A percentile compares a stretch with the other conserved stretches of the same genome.
Conservation (phyloP, 2,888 invertebrate genomes). For the Acleris laterana region DNA sequence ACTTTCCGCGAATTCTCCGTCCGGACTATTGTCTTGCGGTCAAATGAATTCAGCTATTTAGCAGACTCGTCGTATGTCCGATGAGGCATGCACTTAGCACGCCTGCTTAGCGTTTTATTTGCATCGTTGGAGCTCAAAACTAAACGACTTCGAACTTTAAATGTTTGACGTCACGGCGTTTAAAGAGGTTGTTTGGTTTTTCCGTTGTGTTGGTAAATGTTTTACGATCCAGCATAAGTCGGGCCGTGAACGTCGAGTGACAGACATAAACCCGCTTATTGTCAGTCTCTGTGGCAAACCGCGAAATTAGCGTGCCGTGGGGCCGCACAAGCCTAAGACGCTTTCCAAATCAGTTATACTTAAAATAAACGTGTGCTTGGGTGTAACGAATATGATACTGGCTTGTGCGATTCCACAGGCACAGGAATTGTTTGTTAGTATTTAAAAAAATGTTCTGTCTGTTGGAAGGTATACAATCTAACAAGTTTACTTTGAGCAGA, state of each 20-base stretch:
- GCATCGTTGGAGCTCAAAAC: constrained; percentile 5
- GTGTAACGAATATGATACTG: neutral
- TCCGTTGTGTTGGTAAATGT: constrained; percentile 45
- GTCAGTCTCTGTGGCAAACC: constrained; percentile 80
- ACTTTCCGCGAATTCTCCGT: constrained; percentile 62
- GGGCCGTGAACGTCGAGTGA: constrained; percentile 70
- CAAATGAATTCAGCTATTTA: constrained; percentile 62
- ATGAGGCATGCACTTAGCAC: constrained; percentile 64
- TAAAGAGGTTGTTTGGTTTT: constrained; percentile 22
- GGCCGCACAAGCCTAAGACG: constrained; percentile 53
- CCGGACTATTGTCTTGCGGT: constrained; percentile 49
- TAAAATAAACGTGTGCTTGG: neutral
- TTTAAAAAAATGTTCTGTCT: too few species aligned
- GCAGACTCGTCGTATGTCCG: constrained; percentile 60
- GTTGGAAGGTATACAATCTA: too few species aligned
- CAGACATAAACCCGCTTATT: constrained; percentile 73
- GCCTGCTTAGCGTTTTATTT: constrained; percentile 51
- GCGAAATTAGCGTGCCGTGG: constrained; percentile 77
- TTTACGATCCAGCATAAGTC: constrained; percentile 69
- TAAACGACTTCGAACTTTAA: constrained; percentile 39
- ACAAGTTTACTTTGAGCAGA: too few species aligned
- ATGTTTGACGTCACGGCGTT: constrained; percentile 27
- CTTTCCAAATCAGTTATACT: constrained; percentile 31
- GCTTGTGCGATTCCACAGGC: too few species aligned
- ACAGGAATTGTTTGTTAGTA: too few species aligned